Percentiles rank a stretch among this genome's conserved stretches.
Evolutionary conservation across 2,113 vertebrate genomes (phyloP).

Genomic region (Malaclemys terrapin): DNA sequence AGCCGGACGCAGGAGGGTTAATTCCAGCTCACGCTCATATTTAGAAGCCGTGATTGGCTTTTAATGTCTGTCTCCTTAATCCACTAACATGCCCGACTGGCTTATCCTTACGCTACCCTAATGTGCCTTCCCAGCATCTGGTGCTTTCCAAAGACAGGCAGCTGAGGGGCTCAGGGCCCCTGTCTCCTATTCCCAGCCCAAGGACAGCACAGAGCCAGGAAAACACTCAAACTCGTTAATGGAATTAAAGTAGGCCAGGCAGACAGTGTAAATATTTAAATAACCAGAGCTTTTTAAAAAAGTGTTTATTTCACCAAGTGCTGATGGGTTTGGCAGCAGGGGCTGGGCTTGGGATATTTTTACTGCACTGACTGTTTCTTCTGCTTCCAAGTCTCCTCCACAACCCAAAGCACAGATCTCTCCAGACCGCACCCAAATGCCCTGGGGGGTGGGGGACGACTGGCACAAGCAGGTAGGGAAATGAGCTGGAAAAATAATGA

Average conservation of each 20-base stretch:
- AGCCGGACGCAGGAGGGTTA: neutral
- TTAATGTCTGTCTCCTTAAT: neutral
- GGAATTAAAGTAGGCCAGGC: conserved; percentile 73
- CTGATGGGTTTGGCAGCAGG: neutral
- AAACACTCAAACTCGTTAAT: conserved; percentile 20
- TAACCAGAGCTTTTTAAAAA: conserved; percentile 28
- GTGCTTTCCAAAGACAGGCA: neutral
- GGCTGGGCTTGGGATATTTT: neutral
- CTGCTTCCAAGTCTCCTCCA: neutral
- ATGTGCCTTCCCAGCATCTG: neutral
- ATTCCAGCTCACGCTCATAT: neutral
- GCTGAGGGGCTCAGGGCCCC: neutral
- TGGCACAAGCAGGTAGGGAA: neutral
- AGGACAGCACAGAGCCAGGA: neutral
- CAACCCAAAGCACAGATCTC: neutral
- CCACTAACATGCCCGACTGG: neutral
- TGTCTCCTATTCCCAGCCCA: neutral
- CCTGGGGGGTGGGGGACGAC: neutral
- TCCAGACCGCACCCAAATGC: neutral
- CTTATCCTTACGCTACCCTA: conserved; percentile 14
- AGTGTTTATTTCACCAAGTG: neutral
- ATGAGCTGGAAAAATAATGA: neutral
- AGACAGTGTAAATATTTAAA: conserved; percentile 70
- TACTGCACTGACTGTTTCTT: neutral
- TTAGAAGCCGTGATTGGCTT: conserved; percentile 18